Base-by-base conservation (phyloP, 2,888 invertebrate genomes). In the Acrobeloides nanus region DNA sequence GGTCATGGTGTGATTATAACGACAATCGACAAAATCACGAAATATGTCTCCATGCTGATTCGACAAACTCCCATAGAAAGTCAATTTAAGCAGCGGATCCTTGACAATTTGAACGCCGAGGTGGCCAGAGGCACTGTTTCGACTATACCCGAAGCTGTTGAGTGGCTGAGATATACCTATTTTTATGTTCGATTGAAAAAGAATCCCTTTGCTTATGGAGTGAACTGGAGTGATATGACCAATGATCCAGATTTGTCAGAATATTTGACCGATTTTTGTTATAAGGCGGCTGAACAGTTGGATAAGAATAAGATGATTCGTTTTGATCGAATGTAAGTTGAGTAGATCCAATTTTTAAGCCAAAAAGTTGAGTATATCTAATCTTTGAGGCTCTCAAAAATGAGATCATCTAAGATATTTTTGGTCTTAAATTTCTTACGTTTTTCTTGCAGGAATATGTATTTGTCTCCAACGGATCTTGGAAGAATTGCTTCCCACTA, bases 31-130 rank as follows among this genome's bases (percentile, higher is more conserved):
- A 92, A 92, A 74, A 79, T 99, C 46, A 83, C 86, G 26, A 89
- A 69, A 38, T 99, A 97, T 74, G 80, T 99, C 47, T 86, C 87
- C 0, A 80, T 92, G 41, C 81, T 99, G 73, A 92, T 90, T 1
- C 87, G 90, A 73, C 93, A 95, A 77, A 87, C 88, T 75, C 95
- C 97, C 0, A 99, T 99, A 55, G 97, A 99, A 76, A 92, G 92
- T 70, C 89, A 89, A 76, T 93, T 99, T 69, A 83, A 90, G 50
- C 84, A 84, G 68, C 83, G 86, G 62, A 77, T 99, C 46, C 85
- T 87, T 2, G 95, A 99, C 76, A 93, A 97, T 79, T 81, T 99
- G 51, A 99, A 97, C 78, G 97, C 97, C 24, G 97, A 99, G 81
- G 86, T 87, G 73, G 62, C 73, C 12, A 41, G 62, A 8, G 69